Percentiles rank a stretch among this genome's conserved stretches.
Conservation (phyloP, 2,888 invertebrate genomes). For the Anarsia innoxiella region DNA sequence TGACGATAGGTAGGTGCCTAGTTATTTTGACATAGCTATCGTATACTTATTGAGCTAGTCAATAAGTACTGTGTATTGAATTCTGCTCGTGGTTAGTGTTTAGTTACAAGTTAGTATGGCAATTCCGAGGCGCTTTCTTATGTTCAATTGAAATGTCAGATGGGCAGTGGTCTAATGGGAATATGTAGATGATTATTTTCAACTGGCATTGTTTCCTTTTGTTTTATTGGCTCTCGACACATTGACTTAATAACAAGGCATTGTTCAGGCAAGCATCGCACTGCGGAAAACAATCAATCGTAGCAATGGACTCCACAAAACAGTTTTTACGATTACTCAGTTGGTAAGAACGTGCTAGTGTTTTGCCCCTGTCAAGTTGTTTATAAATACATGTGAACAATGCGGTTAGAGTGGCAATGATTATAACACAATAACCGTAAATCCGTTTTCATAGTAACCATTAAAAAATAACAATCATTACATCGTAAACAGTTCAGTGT, state of each 20-base stretch:
- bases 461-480: neutral
- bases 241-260: conserved; percentile 38
- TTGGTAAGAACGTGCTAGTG: conserved; percentile 24
- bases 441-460: too few relatives aligned
- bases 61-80: too few relatives aligned
- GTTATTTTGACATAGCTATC: too few relatives aligned
- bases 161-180: conserved; percentile 3
- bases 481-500: too few relatives aligned
- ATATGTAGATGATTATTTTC: conserved; percentile 13
- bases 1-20: too few relatives aligned
- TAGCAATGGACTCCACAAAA: conserved; percentile 31
- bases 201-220: conserved; percentile 25
- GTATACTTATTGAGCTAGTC: too few relatives aligned
- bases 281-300: conserved; percentile 36
- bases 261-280: conserved; percentile 37
- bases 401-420: neutral
- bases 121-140: too few relatives aligned
- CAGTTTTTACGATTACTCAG: conserved; percentile 30
- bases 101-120: too few relatives aligned
- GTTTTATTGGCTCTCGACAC: conserved; percentile 31
- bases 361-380: conserved; percentile 21
- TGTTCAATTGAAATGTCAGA: too few relatives aligned
- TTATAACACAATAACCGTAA: neutral
- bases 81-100: too few relatives aligned
- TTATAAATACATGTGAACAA: conserved; percentile 25